Percentiles rank a stretch among this genome's conserved stretches.
phyloP scores from a whole-genome alignment of 2,888 invertebrate species.

The Seira musarum region DNA sequence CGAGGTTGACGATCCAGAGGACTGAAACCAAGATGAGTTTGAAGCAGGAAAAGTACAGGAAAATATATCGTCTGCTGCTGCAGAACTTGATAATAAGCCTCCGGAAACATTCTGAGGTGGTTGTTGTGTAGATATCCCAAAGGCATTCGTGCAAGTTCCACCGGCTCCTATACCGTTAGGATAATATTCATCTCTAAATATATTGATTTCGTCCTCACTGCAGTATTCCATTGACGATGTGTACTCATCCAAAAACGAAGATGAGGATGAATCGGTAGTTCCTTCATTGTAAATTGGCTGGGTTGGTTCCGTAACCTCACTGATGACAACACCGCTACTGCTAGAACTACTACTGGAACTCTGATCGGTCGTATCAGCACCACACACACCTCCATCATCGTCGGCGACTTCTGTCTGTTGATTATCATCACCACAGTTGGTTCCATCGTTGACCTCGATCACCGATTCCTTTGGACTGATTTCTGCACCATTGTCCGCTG shows the following conservation, averaged over 20 bases:
- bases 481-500: background rate
- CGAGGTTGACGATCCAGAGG: slow-evolving; percentile 10
- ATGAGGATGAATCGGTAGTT: slow-evolving; percentile 26
- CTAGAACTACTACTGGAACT: slow-evolving; percentile 22
- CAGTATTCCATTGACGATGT: slow-evolving; percentile 32
- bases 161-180: slow-evolving; percentile 61
- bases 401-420: background rate
- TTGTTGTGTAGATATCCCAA: slow-evolving; percentile 26
- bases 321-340: background rate
- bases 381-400: no score
- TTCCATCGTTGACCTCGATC: background rate
- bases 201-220: slow-evolving; percentile 58
- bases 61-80: slow-evolving; percentile 18
- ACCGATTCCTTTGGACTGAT: background rate
- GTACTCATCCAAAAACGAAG: slow-evolving; percentile 46
- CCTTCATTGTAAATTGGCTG: background rate
- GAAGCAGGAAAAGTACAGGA: slow-evolving; percentile 33
- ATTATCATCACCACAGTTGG: background rate
- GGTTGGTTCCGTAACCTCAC: background rate
- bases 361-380: slow-evolving; percentile 12
- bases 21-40: slow-evolving; percentile 16
- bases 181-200: slow-evolving; percentile 68
- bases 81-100: slow-evolving; percentile 15
- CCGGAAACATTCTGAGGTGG: no score
- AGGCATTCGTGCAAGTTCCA: slow-evolving; percentile 17